These are phyloP conservation scores for Drosophila nr. fundita DNA, from an alignment of 2,888 invertebrate species.

Conservation along the genomic window DNA sequence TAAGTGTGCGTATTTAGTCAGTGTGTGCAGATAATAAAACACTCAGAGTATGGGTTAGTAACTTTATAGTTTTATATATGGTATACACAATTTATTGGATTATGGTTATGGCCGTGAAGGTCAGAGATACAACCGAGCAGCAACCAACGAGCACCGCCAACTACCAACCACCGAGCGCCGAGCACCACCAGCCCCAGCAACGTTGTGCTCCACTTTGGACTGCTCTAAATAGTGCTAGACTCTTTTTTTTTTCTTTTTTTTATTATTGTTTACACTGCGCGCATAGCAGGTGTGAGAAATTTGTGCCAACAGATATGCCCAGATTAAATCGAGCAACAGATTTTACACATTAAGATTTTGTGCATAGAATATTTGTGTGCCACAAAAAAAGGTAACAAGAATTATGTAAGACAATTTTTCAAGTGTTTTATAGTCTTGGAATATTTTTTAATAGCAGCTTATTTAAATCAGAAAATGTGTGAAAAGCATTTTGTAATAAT, in stretches of 20 bases:
- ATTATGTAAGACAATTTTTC: not conserved
- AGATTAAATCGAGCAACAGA: slow-evolving; percentile 29
- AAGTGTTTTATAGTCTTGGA: not conserved
- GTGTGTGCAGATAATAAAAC: slow-evolving; percentile 68
- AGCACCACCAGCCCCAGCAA: slow-evolving; percentile 13
- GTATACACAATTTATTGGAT: slow-evolving; percentile 75
- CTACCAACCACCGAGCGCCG: slow-evolving; percentile 1
- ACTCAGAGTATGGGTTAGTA: slow-evolving; percentile 62
- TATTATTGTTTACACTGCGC: slow-evolving; percentile 43
- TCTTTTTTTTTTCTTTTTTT: slow-evolving; percentile 17
- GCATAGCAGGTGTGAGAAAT: slow-evolving; percentile 68
- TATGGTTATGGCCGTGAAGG: slow-evolving; percentile 78
- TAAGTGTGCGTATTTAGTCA: slow-evolving; percentile 51
- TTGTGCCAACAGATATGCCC: slow-evolving; percentile 62
- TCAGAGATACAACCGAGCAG: slow-evolving; percentile 53
- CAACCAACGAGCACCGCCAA: not conserved
- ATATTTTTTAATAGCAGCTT: not conserved
- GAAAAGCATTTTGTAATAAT: not conserved
- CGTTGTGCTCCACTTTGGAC: slow-evolving; percentile 52
- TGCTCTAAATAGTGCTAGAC: slow-evolving; percentile 19
- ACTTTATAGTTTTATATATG: slow-evolving; percentile 74
- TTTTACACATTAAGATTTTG: slow-evolving; percentile 1
- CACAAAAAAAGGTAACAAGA: not conserved
- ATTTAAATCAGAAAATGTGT: not conserved
- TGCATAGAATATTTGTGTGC: not conserved